Conservation (phyloP, 2,113 vertebrate species). For the Toxotes chatareus region DNA sequence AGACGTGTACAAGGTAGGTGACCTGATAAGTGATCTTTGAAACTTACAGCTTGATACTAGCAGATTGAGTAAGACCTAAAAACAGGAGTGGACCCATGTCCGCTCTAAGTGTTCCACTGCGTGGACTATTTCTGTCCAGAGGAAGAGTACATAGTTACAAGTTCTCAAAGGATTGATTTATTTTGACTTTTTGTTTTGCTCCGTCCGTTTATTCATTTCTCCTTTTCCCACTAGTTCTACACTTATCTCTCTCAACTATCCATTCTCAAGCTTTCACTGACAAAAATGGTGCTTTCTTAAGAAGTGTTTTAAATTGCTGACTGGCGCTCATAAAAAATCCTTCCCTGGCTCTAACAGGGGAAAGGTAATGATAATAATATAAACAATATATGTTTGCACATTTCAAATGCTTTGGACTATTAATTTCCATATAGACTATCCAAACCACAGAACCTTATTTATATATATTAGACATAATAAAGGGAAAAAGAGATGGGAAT, state of each 20-base stretch:
- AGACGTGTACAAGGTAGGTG: slow-evolving; percentile 11
- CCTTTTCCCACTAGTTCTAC: background rate
- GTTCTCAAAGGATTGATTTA: background rate
- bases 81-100: background rate
- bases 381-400: background rate
- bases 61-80: slow-evolving; percentile 29
- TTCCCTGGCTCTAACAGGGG: background rate
- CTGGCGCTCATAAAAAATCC: background rate
- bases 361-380: background rate
- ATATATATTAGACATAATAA: background rate
- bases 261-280: background rate
- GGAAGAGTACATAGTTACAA: background rate
- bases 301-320: background rate
- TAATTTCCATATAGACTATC: background rate
- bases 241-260: background rate
- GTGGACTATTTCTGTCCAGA: background rate
- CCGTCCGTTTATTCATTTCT: background rate
- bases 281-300: background rate
- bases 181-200: slow-evolving; percentile 6
- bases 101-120: slow-evolving; percentile 1
- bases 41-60: slow-evolving; percentile 16
- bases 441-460: background rate
- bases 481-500: background rate
- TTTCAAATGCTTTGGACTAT: background rate
- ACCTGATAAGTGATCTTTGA: slow-evolving; percentile 39